phyloP scores from a whole-genome alignment of 1,140 invertebrate species.

The Neodiprion fabricii region DNA sequence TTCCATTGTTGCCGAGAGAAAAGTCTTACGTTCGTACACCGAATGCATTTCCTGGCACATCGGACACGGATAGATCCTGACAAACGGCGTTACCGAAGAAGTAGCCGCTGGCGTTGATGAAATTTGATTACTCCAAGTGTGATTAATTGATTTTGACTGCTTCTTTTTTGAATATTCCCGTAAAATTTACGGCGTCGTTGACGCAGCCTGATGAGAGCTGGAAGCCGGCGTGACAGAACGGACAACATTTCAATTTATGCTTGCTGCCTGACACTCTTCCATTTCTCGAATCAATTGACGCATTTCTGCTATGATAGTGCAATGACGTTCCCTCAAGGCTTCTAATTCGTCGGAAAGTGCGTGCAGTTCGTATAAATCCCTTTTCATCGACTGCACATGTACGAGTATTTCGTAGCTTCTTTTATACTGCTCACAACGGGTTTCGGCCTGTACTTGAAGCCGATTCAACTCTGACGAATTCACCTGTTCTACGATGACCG shows the following conservation, averaged over 20 bases:
- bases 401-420: not conserved
- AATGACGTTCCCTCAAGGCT: not conserved
- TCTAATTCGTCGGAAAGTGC: not conserved
- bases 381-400: not conserved
- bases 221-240: constrained; percentile 12
- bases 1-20: constrained; percentile 1
- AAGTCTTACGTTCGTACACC: constrained; percentile 17
- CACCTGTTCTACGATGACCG: not conserved
- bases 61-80: constrained; percentile 1
- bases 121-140: too few species aligned
- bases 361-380: not conserved
- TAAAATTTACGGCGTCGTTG: not conserved
- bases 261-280: not conserved
- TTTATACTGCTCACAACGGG: not conserved
- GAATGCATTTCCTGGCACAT: constrained; percentile 10
- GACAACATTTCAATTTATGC: not conserved
- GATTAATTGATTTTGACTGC: not conserved
- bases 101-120: not conserved
- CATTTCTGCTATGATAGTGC: too few species aligned
- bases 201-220: constrained; percentile 1
- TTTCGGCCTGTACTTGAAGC: not conserved
- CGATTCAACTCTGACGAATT: not conserved
- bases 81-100: not conserved
- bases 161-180: not conserved
- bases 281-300: not conserved